These are phyloP conservation scores for Pluvialis apricaria DNA, from an alignment of 2,113 vertebrate genomes.

Conservation along the genomic window DNA sequence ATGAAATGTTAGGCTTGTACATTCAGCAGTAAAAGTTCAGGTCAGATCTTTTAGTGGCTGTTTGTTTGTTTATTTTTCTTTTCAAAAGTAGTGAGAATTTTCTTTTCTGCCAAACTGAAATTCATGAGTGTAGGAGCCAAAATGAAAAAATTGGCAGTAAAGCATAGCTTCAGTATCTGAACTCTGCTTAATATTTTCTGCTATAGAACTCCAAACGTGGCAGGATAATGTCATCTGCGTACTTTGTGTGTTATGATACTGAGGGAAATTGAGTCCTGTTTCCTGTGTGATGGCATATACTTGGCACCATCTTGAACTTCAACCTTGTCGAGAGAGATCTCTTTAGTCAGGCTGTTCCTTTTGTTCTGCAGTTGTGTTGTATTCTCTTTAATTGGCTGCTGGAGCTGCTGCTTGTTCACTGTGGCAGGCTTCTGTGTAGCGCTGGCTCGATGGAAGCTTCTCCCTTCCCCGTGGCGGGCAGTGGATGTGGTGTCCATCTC, in stretches of 20 bases:
- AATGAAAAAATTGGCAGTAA: not conserved
- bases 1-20: not conserved
- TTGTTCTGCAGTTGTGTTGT: not conserved
- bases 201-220: not conserved
- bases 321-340: accelerated
- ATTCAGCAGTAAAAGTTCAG: not conserved
- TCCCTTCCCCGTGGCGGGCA: accelerated
- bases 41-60: not conserved
- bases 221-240: not conserved
- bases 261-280: not conserved
- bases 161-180: not conserved
- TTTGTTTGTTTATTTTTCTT: not conserved
- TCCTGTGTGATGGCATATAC: not conserved
- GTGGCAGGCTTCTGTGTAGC: not conserved
- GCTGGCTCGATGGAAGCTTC: not conserved
- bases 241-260: not conserved
- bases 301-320: not conserved
- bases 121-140: not conserved
- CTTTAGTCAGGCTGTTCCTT: not conserved
- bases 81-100: not conserved
- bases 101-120: not conserved
- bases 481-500: not conserved
- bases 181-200: not conserved
- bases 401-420: not conserved
- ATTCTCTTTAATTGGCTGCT: not conserved